A percentile compares a stretch with the other conserved stretches of the same genome.
phyloP scores from a whole-genome alignment of 2,888 invertebrate species.

The Nomada fucata region DNA sequence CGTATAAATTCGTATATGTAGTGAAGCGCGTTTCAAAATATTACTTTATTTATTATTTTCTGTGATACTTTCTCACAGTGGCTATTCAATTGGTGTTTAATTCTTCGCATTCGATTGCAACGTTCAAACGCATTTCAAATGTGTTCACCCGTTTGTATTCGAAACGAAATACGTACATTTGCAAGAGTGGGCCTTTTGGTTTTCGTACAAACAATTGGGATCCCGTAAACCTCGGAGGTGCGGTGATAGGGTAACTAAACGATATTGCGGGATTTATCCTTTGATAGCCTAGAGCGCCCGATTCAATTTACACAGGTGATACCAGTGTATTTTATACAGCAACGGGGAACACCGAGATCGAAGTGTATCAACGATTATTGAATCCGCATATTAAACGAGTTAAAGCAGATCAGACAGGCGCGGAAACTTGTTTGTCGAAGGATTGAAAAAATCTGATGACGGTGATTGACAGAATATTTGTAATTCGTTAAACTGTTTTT shows the following conservation, averaged over 20 bases:
- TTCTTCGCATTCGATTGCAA: too few species aligned
- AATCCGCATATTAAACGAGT: background rate
- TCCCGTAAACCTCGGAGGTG: background rate
- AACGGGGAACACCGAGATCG: conserved; percentile 5
- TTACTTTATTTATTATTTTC: too few species aligned
- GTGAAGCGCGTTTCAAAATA: too few species aligned
- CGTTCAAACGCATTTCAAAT: background rate
- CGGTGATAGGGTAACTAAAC: background rate
- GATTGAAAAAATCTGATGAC: conserved; percentile 1
- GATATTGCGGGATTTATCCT: conserved; percentile 23
- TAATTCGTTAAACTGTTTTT: too few species aligned
- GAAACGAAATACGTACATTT: background rate
- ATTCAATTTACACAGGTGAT: conserved; percentile 27
- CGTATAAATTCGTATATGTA: background rate
- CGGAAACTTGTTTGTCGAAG: background rate
- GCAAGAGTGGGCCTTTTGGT: background rate
- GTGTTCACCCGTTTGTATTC: background rate
- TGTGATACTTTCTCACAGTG: too few species aligned
- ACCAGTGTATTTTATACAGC: background rate
- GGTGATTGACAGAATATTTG: too few species aligned
- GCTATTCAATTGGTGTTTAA: too few species aligned
- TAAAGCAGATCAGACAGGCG: background rate
- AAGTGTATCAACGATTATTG: conserved; percentile 4
- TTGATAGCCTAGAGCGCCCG: conserved; percentile 23
- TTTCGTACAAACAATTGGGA: conserved; percentile 4